These are phyloP conservation scores for Synanceia verrucosa DNA, from an alignment of 2,797 vertebrate genomes.

Conservation along the genomic window DNA sequence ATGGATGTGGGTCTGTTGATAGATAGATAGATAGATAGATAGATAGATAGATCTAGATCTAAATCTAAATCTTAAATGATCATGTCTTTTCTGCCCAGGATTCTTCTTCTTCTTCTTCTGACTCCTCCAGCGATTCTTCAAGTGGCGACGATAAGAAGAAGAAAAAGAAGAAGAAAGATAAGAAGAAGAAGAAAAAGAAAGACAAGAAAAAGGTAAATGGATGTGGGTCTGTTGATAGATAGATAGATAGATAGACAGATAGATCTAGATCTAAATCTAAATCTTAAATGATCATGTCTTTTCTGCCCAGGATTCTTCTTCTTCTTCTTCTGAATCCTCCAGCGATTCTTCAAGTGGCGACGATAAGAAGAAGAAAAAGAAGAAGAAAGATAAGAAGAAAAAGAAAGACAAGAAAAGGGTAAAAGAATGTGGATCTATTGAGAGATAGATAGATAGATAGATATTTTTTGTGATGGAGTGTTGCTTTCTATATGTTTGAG, in stretches of 20 bases:
- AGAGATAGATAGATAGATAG: not conserved
- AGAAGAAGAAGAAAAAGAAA: conserved; percentile 63
- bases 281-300: no score
- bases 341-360: conserved; percentile 51
- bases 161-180: conserved; percentile 51
- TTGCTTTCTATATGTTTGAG: not conserved
- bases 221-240: not conserved
- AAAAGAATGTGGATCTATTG: no score
- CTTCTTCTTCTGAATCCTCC: conserved; percentile 54
- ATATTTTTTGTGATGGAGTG: not conserved
- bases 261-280: no score
- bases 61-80: no score
- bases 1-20: no score
- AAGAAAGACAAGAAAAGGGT: conserved; percentile 66
- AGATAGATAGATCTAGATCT: no score
- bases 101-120: conserved; percentile 49
- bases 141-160: conserved; percentile 59
- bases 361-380: conserved; percentile 61
- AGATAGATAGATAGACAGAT: no score
- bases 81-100: conserved; percentile 43
- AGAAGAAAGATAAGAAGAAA: conserved; percentile 44
- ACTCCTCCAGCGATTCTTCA: conserved; percentile 34
- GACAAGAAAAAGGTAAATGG: conserved; percentile 55
- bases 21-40: no score
- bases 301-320: conserved; percentile 55